phyloP scores from a whole-genome alignment of 1,140 invertebrate genomes.

The Aradophagus sp. region DNA sequence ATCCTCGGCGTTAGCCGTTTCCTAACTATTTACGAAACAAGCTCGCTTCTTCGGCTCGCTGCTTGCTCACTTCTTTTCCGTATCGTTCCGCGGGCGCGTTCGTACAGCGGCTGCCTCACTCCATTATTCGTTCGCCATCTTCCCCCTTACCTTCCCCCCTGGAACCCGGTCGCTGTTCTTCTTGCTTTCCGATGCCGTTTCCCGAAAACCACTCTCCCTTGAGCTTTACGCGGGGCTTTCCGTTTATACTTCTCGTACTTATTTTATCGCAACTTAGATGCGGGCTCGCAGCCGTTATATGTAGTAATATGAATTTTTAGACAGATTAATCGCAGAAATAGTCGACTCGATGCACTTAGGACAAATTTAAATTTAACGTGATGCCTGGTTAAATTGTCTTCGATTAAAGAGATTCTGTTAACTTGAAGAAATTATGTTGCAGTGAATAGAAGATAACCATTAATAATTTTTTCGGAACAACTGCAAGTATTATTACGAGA shows the following conservation, averaged over 20 bases:
- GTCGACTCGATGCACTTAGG: too few relatives aligned
- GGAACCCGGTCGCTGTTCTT: constrained; percentile 43
- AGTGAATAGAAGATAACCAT: too few relatives aligned
- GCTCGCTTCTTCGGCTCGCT: constrained; percentile 48
- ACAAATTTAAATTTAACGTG: too few relatives aligned
- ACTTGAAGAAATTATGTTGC: too few relatives aligned
- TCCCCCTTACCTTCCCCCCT: constrained; percentile 23
- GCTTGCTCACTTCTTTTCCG: constrained; percentile 46
- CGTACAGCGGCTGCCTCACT: constrained; percentile 42
- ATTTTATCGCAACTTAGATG: constrained; percentile 44
- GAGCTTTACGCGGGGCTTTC: constrained; percentile 31
- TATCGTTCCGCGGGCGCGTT: constrained; percentile 11
- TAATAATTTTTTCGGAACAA: too few relatives aligned
- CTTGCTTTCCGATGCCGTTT: constrained; percentile 58
- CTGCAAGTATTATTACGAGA: too few relatives aligned
- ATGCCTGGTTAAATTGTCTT: too few relatives aligned
- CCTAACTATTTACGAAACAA: constrained; percentile 76
- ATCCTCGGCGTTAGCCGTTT: constrained; percentile 74
- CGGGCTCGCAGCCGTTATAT: constrained; percentile 15
- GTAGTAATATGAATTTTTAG: constrained; percentile 26
- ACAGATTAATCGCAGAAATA: constrained; percentile 20
- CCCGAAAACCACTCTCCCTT: constrained; percentile 53
- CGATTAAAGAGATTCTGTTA: too few relatives aligned
- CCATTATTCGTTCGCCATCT: constrained; percentile 29
- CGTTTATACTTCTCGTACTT: constrained; percentile 49